These are phyloP conservation scores for Trichacis sp. DNA, from an alignment of 2,888 invertebrate species.

Conservation along the genomic window DNA sequence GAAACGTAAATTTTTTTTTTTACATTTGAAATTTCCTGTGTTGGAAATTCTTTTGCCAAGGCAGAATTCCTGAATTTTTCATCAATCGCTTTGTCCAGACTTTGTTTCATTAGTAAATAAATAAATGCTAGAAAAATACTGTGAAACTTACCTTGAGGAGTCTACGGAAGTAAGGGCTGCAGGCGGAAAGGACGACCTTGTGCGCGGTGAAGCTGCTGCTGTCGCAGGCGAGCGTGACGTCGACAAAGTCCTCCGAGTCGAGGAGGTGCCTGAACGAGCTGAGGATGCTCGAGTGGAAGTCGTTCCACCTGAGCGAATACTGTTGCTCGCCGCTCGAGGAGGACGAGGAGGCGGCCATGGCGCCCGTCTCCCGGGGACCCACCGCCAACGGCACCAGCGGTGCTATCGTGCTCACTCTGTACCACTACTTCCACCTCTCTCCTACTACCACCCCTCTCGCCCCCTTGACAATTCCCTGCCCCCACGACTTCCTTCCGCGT, in stretches of 20 bases:
- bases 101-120: slow-evolving; percentile 55
- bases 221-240: slow-evolving; percentile 93
- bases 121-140: slow-evolving; percentile 64
- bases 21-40: slow-evolving; percentile 13
- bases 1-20: slow-evolving; percentile 4
- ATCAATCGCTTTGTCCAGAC: slow-evolving; percentile 47
- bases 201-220: slow-evolving; percentile 90
- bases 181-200: slow-evolving; percentile 91
- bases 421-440: slow-evolving; percentile 46
- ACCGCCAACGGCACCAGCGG: slow-evolving; percentile 70
- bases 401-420: slow-evolving; percentile 66
- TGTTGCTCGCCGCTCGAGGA: slow-evolving; percentile 78
- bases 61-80: slow-evolving; percentile 49
- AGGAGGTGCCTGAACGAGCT: slow-evolving; percentile 89
- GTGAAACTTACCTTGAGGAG: slow-evolving; percentile 78
- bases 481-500: too few relatives aligned
- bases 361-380: slow-evolving; percentile 69
- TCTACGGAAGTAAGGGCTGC: slow-evolving; percentile 92
- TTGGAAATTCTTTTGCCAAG: slow-evolving; percentile 55
- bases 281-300: slow-evolving; percentile 92
- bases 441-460: slow-evolving; percentile 10
- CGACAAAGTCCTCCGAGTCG: slow-evolving; percentile 93
- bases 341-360: slow-evolving; percentile 69
- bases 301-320: slow-evolving; percentile 94
- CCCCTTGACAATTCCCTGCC: neutral